phyloP scores from a whole-genome alignment of 1,140 invertebrate genomes.

The Drosophila oshimai region DNA sequence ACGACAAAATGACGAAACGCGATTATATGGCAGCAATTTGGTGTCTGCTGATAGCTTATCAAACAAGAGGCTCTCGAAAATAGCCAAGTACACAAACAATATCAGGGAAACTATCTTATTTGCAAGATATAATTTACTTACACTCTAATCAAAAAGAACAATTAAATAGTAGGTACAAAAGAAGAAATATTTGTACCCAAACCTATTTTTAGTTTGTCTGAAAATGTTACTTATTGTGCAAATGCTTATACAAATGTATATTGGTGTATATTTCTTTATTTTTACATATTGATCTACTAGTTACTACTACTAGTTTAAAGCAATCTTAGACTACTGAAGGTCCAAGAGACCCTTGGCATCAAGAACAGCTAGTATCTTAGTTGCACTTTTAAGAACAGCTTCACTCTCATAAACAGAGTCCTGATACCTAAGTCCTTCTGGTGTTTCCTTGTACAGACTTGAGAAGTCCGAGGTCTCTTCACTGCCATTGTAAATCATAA shows the following conservation, averaged over 20 bases:
- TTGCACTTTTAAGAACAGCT: slow-evolving; percentile 18
- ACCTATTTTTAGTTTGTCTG: too few relatives aligned
- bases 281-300: too few relatives aligned
- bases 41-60: slow-evolving; percentile 3
- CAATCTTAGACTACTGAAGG: background rate
- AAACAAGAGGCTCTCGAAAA: background rate
- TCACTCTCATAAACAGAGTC: slow-evolving; percentile 29
- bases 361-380: slow-evolving; percentile 27
- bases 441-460: slow-evolving; percentile 35
- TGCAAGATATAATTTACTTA: background rate
- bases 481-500: slow-evolving; percentile 45
- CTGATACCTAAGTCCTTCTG: slow-evolving; percentile 34
- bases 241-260: too few relatives aligned
- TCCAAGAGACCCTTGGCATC: slow-evolving; percentile 60
- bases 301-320: too few relatives aligned
- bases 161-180: too few relatives aligned
- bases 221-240: too few relatives aligned
- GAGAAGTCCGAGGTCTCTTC: slow-evolving; percentile 36
- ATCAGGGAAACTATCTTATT: background rate
- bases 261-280: too few relatives aligned
- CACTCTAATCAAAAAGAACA: too few relatives aligned
- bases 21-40: background rate
- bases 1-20: background rate
- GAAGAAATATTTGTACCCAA: too few relatives aligned
- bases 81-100: too few relatives aligned